Evolutionary conservation across 2,888 invertebrate genomes (phyloP).

Genomic region (Beris chalybata): DNA sequence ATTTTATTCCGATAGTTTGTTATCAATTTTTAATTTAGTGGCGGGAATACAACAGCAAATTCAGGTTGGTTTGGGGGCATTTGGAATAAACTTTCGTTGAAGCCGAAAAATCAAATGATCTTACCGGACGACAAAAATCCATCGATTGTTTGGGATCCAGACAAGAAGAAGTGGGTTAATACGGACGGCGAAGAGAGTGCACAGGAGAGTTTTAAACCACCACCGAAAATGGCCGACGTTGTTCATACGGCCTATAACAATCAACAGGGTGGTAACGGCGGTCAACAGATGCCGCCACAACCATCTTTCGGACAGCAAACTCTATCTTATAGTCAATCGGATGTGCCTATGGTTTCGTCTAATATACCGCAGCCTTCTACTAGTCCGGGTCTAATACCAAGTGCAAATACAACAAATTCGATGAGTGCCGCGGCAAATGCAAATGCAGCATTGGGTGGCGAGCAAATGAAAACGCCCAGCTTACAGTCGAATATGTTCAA

Average conservation of each 20-base stretch:
- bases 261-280: neutral
- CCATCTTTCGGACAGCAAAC: conserved; percentile 16
- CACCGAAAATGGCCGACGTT: conserved; percentile 69
- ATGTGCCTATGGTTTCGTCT: conserved; percentile 36
- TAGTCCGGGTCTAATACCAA: conserved; percentile 33
- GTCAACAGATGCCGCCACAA: conserved; percentile 35
- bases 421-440: conserved; percentile 33
- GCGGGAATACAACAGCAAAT: conserved; percentile 41
- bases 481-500: conserved; percentile 74
- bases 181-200: conserved; percentile 71
- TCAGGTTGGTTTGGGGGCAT: conserved; percentile 85
- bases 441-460: conserved; percentile 33
- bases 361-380: conserved; percentile 31
- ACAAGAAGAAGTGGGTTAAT: conserved; percentile 85
- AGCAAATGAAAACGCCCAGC: conserved; percentile 48
- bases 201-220: conserved; percentile 62
- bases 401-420: conserved; percentile 33
- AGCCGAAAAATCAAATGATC: conserved; percentile 93
- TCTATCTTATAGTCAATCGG: conserved; percentile 18
- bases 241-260: conserved; percentile 42
- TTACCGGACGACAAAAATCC: conserved; percentile 94
- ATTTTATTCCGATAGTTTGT: neutral
- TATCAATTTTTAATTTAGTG: conserved; percentile 9
- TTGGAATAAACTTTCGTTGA: conserved; percentile 78
- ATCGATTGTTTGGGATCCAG: conserved; percentile 89